Conservation (phyloP, 2,797 vertebrate species). For the Oophaga sylvatica region DNA sequence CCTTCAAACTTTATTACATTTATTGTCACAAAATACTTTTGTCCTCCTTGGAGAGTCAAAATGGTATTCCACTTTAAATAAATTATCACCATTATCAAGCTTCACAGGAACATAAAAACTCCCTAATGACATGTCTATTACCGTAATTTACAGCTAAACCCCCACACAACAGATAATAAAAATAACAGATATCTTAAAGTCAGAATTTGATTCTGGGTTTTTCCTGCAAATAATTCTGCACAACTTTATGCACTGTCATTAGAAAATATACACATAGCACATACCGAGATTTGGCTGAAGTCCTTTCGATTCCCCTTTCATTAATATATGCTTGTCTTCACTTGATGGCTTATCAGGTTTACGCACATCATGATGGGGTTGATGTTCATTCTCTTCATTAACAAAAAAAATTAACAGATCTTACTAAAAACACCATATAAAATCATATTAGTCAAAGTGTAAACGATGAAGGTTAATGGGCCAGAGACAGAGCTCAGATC, state of each 20-base stretch:
- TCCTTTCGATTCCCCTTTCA: slow-evolving; percentile 69
- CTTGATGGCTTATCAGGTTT: slow-evolving; percentile 56
- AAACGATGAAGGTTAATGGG: too few relatives aligned
- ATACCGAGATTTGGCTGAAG: slow-evolving; percentile 78
- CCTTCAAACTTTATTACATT: too few relatives aligned
- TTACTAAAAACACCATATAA: background rate
- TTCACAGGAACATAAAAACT: too few relatives aligned
- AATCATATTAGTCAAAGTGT: background rate
- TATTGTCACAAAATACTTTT: too few relatives aligned
- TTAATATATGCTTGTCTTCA: slow-evolving; percentile 65
- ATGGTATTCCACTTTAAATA: too few relatives aligned
- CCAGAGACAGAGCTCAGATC: too few relatives aligned
- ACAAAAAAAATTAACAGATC: background rate
- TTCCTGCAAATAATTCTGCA: background rate
- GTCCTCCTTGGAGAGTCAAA: too few relatives aligned
- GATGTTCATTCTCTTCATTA: slow-evolving; percentile 4
- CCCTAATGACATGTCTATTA: too few relatives aligned
- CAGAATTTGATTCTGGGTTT: background rate
- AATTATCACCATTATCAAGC: too few relatives aligned
- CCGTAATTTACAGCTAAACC: too few relatives aligned
- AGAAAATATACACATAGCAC: slow-evolving; percentile 6
- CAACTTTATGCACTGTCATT: background rate
- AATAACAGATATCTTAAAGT: background rate
- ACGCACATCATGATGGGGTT: slow-evolving; percentile 47
- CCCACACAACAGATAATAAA: too few relatives aligned